Percentiles rank a stretch among this genome's conserved stretches.
These are phyloP conservation scores for Drosophila rellima DNA, from an alignment of 2,888 invertebrate species.

Conservation along the genomic window DNA sequence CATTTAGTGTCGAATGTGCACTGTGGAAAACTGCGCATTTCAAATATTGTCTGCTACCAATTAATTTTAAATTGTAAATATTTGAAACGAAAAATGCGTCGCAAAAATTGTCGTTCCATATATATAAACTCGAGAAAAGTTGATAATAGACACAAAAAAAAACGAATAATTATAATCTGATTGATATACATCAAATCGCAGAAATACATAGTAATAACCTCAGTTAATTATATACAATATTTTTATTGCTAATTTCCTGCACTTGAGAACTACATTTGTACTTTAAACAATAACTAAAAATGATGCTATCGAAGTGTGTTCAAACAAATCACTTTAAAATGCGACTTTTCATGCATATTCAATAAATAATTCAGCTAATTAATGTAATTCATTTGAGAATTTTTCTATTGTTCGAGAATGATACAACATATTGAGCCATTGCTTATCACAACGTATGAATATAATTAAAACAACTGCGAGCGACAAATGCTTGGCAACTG, in stretches of 20 bases:
- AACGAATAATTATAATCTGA: slow-evolving; percentile 1
- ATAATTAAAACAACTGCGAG: slow-evolving; percentile 23
- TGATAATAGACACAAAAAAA: background rate
- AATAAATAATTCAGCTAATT: slow-evolving; percentile 25
- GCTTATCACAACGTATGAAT: slow-evolving; percentile 35
- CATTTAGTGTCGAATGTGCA: background rate
- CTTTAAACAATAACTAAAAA: slow-evolving; percentile 16
- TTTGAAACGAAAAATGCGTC: background rate
- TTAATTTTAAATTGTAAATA: slow-evolving; percentile 1
- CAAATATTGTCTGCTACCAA: background rate
- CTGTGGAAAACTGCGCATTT: slow-evolving; percentile 3
- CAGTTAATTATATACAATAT: slow-evolving; percentile 31
- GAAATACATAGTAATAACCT: slow-evolving; percentile 14
- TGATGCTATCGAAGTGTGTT: slow-evolving; percentile 7
- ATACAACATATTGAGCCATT: slow-evolving; percentile 25
- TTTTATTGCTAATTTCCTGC: slow-evolving; percentile 32
- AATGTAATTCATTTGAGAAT: slow-evolving; percentile 24
- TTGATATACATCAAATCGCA: slow-evolving; percentile 3
- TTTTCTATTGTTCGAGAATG: slow-evolving; percentile 33
- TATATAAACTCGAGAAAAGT: background rate
- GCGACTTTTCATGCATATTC: slow-evolving; percentile 32
- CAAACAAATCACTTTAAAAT: slow-evolving; percentile 11
- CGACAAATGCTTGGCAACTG: slow-evolving; percentile 23
- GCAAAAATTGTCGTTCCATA: background rate
- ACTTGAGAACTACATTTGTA: slow-evolving; percentile 8